Percentiles rank a stretch among this genome's conserved stretches.
phyloP scores from a whole-genome alignment of 2,797 vertebrate genomes.

The Sebastes steindachneri region DNA sequence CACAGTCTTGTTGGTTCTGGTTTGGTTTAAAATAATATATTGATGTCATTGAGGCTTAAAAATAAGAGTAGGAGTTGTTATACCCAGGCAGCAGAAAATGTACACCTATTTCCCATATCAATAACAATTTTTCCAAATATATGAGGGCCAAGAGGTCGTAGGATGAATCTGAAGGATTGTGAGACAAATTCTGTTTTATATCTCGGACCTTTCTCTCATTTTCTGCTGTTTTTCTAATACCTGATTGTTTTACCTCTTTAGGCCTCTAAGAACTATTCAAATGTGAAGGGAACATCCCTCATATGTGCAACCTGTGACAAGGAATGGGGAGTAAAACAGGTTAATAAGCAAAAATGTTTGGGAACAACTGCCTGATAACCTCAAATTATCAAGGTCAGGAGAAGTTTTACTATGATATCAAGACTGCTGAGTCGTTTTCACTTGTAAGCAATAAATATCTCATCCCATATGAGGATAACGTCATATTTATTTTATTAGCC shows the following conservation, averaged over 20 bases:
- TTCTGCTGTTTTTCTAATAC: background rate
- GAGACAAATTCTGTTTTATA: background rate
- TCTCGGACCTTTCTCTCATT: background rate
- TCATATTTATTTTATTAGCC: conserved; percentile 36
- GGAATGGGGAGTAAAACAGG: background rate
- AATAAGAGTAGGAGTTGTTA: background rate
- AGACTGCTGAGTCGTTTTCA: background rate
- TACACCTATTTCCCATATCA: background rate
- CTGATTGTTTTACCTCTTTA: background rate
- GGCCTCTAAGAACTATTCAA: background rate
- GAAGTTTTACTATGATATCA: background rate
- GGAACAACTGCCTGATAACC: background rate
- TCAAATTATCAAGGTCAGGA: background rate
- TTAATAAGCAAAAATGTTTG: background rate
- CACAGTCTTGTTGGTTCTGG: background rate
- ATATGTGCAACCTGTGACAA: background rate
- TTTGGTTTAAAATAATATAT: background rate
- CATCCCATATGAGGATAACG: conserved; percentile 14
- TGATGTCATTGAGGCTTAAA: background rate
- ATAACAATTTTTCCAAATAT: too few relatives aligned
- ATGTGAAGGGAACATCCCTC: background rate
- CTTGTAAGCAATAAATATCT: conserved; percentile 23
- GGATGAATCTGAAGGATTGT: background rate
- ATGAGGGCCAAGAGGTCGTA: too few relatives aligned
- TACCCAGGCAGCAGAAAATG: background rate